Evolutionary conservation across 2,888 invertebrate species (phyloP).

Genomic region (Oscheius sp.): DNA sequence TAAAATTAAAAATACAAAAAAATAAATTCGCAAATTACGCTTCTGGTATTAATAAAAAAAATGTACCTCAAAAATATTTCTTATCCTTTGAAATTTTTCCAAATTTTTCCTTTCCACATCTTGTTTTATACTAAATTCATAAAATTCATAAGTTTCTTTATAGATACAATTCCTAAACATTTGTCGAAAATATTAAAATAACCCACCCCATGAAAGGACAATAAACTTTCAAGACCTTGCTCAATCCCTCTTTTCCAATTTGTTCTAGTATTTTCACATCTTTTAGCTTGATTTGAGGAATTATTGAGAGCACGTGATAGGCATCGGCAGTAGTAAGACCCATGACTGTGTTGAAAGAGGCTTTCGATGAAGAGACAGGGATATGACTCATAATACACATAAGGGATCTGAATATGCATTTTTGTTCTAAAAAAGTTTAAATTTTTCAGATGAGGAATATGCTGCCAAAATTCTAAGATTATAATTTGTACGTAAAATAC

Average conservation of each 20-base stretch:
- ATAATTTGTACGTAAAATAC: no score
- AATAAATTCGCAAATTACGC: no score
- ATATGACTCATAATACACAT: no score
- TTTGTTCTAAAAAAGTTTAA: no score
- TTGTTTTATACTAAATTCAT: neutral
- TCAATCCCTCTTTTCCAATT: neutral
- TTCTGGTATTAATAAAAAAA: no score
- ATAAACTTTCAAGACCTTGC: neutral
- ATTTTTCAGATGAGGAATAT: no score
- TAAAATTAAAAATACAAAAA: no score
- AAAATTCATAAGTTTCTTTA: neutral
- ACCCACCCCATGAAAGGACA: neutral
- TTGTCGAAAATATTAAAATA: neutral
- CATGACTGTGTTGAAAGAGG: no score
- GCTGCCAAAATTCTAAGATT: no score
- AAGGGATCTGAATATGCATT: no score
- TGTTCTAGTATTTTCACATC: neutral
- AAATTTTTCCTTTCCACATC: neutral
- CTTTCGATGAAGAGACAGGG: no score
- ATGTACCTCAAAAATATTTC: neutral
- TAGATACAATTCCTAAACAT: slow-evolving; percentile 5
- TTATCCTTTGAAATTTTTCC: neutral
- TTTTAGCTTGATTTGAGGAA: neutral
- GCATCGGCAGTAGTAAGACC: no score
- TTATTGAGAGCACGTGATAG: neutral